A percentile compares a stretch with the other conserved stretches of the same genome.
Evolutionary conservation across 2,888 invertebrate genomes (phyloP).

Genomic region (Leucozona laternaria): DNA sequence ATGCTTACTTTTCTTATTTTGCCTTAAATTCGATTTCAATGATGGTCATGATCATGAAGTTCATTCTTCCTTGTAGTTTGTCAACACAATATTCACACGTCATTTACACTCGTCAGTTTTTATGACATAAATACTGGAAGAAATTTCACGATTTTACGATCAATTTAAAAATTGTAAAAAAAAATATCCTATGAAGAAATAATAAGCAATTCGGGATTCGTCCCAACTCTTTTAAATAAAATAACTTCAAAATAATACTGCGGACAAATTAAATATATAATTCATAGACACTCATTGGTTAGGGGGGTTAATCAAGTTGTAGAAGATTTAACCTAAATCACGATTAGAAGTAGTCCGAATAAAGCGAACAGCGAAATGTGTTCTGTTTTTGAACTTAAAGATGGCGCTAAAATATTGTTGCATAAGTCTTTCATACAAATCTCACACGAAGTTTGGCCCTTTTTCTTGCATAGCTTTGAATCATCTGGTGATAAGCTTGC

Average conservation of each 20-base stretch:
- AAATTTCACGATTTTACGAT: no score
- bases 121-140: no score
- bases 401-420: slow-evolving; percentile 74
- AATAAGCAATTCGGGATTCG: no score
- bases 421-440: slow-evolving; percentile 78
- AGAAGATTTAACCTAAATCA: background rate
- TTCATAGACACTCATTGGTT: background rate
- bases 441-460: slow-evolving; percentile 76
- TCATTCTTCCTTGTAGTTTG: no score
- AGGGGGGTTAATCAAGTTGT: background rate
- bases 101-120: no score
- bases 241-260: background rate
- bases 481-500: slow-evolving; percentile 77
- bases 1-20: no score
- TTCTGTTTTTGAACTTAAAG: background rate
- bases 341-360: background rate
- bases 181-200: no score
- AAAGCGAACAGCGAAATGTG: background rate
- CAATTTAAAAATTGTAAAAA: no score
- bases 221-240: no score
- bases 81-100: no score
- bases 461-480: slow-evolving; percentile 76
- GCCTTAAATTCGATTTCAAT: no score
- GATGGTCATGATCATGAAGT: no score
- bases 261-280: background rate